Conservation (phyloP, 2,888 invertebrate genomes). For the Trissonchulus latispiculum region DNA sequence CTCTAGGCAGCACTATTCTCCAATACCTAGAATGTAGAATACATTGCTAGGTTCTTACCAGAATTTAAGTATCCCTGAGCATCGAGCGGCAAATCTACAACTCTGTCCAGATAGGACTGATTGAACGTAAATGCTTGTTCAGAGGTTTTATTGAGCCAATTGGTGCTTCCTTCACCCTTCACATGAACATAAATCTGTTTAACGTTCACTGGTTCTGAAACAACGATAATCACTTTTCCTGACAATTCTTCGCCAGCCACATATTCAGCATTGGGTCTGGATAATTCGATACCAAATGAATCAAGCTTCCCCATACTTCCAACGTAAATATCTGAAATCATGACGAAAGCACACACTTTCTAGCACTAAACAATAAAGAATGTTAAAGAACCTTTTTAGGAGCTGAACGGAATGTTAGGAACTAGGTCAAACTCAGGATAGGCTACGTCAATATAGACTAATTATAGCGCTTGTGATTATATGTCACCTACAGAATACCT, state of each 20-base stretch:
- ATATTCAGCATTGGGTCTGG: not conserved
- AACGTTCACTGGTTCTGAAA: not conserved
- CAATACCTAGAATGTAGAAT: too few species aligned
- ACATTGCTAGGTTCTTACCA: not conserved
- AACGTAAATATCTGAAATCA: too few species aligned
- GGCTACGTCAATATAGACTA: too few species aligned
- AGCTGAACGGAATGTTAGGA: too few species aligned
- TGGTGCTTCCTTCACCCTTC: constrained; percentile 8
- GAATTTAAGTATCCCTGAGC: too few species aligned
- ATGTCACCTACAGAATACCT: too few species aligned
- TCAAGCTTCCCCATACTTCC: not conserved
- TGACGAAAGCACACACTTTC: too few species aligned
- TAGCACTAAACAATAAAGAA: too few species aligned
- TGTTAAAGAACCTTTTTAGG: too few species aligned
- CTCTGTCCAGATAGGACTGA: constrained; percentile 7
- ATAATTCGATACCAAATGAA: not conserved
- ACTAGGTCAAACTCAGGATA: too few species aligned
- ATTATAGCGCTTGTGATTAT: too few species aligned
- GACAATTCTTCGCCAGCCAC: not conserved
- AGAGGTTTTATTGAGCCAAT: constrained; percentile 6
- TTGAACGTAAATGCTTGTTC: constrained; percentile 13
- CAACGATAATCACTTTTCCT: not conserved
- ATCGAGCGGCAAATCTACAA: not conserved
- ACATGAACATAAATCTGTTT: constrained; percentile 4
- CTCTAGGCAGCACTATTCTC: too few species aligned